A percentile compares a stretch with the other conserved stretches of the same genome.
These are phyloP conservation scores for Ctenicera cuprea DNA, from an alignment of 2,888 invertebrate genomes.

Conservation along the genomic window DNA sequence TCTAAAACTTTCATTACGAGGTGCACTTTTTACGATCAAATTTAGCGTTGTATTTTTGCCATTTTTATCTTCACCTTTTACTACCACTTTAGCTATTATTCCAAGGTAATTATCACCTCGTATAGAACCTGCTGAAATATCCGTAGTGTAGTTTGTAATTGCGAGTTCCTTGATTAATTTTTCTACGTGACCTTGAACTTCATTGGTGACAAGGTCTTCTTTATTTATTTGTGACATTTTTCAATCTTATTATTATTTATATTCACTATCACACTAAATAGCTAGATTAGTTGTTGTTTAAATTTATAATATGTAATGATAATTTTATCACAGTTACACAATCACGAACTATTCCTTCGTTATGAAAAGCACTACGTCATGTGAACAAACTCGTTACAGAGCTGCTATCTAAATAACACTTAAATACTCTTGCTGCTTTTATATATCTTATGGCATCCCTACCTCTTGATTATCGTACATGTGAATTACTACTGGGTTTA, in stretches of 20 bases:
- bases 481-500: too few species aligned
- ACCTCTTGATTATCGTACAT: too few species aligned
- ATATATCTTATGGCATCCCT: too few species aligned
- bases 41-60: constrained; percentile 48
- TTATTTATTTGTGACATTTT: not conserved
- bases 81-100: constrained; percentile 55
- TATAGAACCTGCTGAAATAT: constrained; percentile 55
- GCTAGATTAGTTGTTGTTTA: too few species aligned
- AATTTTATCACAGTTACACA: too few species aligned
- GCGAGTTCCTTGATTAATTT: constrained; percentile 45
- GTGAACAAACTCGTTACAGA: too few species aligned
- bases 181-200: constrained; percentile 23
- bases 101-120: constrained; percentile 64
- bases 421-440: too few species aligned
- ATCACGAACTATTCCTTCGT: too few species aligned
- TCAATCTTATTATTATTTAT: not conserved
- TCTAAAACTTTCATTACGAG: constrained; percentile 56
- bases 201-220: constrained; percentile 18
- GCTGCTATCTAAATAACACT: too few species aligned
- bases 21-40: constrained; percentile 64
- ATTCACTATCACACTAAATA: too few species aligned
- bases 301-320: too few species aligned
- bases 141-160: constrained; percentile 15
- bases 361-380: too few species aligned
- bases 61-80: constrained; percentile 46